Evolutionary conservation across 1,140 invertebrate species (phyloP).

Genomic region (Papilio helenus): DNA sequence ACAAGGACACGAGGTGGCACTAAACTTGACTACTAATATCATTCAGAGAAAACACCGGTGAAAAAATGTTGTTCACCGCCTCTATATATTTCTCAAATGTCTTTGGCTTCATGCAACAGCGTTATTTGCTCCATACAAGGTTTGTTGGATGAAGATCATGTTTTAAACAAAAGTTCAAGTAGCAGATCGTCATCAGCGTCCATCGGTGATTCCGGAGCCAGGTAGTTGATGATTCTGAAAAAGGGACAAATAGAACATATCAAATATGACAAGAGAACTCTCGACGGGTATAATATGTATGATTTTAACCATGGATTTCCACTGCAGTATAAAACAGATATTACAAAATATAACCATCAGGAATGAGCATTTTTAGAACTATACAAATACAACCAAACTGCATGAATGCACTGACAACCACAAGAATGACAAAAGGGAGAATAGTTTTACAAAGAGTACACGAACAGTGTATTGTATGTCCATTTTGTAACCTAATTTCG

Average conservation of each 20-base stretch:
- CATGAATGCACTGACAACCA: neutral
- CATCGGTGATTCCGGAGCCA: conserved; percentile 77
- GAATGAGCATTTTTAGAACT: neutral
- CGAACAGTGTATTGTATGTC: neutral
- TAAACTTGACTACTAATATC: no score
- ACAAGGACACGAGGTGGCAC: no score
- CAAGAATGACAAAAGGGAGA: conserved; percentile 11
- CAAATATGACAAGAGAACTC: no score
- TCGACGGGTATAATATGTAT: no score
- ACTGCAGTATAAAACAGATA: no score
- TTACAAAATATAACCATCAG: neutral
- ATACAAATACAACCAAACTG: neutral
- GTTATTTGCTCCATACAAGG: conserved; percentile 20
- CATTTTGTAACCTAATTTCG: conserved; percentile 34
- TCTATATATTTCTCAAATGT: no score
- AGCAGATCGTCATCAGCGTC: conserved; percentile 77
- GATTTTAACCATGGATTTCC: no score
- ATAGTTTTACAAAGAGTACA: conserved; percentile 22
- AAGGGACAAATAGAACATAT: conserved; percentile 40
- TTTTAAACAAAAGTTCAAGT: conserved; percentile 78
- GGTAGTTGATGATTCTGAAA: conserved; percentile 74
- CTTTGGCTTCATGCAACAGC: neutral
- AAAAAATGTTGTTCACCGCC: no score
- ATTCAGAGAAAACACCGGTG: neutral
- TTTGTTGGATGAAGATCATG: conserved; percentile 61